A percentile compares a stretch with the other conserved stretches of the same genome.
phyloP scores from a whole-genome alignment of 1,140 invertebrate species.

The Habropoda laboriosa region DNA sequence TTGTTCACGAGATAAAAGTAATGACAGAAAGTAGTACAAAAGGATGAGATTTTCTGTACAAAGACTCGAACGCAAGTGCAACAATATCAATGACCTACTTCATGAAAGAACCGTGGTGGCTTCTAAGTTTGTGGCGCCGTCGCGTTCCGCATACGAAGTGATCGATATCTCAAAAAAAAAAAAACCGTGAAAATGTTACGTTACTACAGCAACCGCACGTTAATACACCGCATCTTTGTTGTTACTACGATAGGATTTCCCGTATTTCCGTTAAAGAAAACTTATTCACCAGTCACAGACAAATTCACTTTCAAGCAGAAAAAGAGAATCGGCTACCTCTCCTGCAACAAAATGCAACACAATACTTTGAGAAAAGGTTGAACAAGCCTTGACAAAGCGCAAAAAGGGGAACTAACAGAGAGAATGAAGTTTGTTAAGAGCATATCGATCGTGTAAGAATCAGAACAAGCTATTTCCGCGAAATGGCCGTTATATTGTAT shows the following conservation, averaged over 20 bases:
- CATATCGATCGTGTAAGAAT: slow-evolving; percentile 29
- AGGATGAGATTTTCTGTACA: not conserved
- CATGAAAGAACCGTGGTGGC: slow-evolving; percentile 68
- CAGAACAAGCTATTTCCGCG: slow-evolving; percentile 60
- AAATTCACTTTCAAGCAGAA: too few species aligned
- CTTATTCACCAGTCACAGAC: too few species aligned
- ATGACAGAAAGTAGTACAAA: not conserved
- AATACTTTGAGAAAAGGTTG: too few species aligned
- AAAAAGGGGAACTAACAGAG: too few species aligned
- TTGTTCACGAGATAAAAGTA: not conserved
- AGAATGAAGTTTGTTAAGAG: not conserved
- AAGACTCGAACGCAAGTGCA: slow-evolving; percentile 19
- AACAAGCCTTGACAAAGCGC: too few species aligned
- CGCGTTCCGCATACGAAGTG: slow-evolving; percentile 66
- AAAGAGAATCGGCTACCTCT: too few species aligned
- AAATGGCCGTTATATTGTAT: slow-evolving; percentile 67
- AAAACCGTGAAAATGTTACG: slow-evolving; percentile 55
- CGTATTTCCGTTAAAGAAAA: too few species aligned
- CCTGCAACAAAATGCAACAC: too few species aligned
- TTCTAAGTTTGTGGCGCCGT: slow-evolving; percentile 71
- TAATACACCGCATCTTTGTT: too few species aligned
- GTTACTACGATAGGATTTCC: too few species aligned
- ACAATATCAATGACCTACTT: slow-evolving; percentile 72
- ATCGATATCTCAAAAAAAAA: slow-evolving; percentile 71
- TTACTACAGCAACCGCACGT: slow-evolving; percentile 46